A percentile compares a stretch with the other conserved stretches of the same genome.
These are phyloP conservation scores for Podarcis lilfordi DNA, from an alignment of 2,797 vertebrate genomes.

Conservation along the genomic window DNA sequence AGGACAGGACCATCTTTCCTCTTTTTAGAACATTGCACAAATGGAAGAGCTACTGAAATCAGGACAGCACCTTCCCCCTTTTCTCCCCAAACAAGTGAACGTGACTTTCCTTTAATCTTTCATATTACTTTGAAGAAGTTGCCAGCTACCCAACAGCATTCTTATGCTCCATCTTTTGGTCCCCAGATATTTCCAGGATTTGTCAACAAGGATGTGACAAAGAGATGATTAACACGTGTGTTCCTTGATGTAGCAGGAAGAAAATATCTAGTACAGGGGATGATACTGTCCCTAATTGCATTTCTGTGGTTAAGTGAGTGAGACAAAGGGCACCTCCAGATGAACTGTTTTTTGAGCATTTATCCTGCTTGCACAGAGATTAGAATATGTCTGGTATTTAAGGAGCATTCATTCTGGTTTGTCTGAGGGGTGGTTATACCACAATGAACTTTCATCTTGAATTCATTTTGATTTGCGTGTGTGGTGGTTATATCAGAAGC, in stretches of 20 bases:
- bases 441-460: too few species aligned
- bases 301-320: not conserved
- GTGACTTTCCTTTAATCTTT: not conserved
- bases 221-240: not conserved
- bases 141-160: not conserved
- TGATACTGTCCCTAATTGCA: not conserved
- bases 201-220: not conserved
- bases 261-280: accelerated
- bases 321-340: not conserved
- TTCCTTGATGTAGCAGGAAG: not conserved
- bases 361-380: too few species aligned
- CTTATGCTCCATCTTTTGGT: not conserved
- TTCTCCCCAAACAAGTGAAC: not conserved
- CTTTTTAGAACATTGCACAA: conserved; percentile 11
- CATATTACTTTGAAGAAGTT: not conserved
- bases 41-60: not conserved
- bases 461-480: too few species aligned
- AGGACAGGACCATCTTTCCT: not conserved
- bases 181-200: accelerated
- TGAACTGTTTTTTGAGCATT: too few species aligned
- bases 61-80: accelerated
- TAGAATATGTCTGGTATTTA: too few species aligned
- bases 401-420: too few species aligned
- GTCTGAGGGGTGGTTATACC: too few species aligned
- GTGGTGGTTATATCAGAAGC: too few species aligned